phyloP scores from a whole-genome alignment of 2,888 invertebrate species.

The Alitta virens region DNA sequence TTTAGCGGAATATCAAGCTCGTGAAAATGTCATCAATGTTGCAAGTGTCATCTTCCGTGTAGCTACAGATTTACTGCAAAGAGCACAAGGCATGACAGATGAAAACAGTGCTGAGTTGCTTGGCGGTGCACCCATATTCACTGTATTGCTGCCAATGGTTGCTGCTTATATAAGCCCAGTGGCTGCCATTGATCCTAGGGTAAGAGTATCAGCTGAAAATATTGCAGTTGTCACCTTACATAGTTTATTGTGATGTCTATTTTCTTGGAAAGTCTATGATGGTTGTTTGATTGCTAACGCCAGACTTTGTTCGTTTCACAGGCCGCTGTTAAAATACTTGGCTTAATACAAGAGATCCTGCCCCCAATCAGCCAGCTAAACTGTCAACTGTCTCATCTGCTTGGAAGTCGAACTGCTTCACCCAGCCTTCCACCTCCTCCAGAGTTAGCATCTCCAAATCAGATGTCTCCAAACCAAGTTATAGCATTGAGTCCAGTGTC shows the following conservation, averaged over 20 bases:
- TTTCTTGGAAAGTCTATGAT: no score
- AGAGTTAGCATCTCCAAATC: not conserved
- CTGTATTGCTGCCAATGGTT: slow-evolving; percentile 77
- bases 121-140: slow-evolving; percentile 67
- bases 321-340: slow-evolving; percentile 74
- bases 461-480: slow-evolving; percentile 3
- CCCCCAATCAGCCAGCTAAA: slow-evolving; percentile 87
- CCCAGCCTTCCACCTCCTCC: no score
- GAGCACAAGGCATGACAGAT: slow-evolving; percentile 65
- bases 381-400: slow-evolving; percentile 59
- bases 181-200: slow-evolving; percentile 73
- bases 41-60: slow-evolving; percentile 76
- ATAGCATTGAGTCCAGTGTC: not conserved
- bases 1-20: slow-evolving; percentile 66
- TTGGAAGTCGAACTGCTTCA: not conserved
- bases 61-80: slow-evolving; percentile 73
- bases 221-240: no score
- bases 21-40: slow-evolving; percentile 72
- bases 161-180: slow-evolving; percentile 82
- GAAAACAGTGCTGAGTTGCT: slow-evolving; percentile 58
- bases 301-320: no score
- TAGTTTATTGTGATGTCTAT: no score
- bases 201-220: slow-evolving; percentile 27
- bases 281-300: no score
- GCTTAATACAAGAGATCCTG: slow-evolving; percentile 80